Conservation (phyloP, 2,888 invertebrate species). For the Pantelozetes paolii region DNA sequence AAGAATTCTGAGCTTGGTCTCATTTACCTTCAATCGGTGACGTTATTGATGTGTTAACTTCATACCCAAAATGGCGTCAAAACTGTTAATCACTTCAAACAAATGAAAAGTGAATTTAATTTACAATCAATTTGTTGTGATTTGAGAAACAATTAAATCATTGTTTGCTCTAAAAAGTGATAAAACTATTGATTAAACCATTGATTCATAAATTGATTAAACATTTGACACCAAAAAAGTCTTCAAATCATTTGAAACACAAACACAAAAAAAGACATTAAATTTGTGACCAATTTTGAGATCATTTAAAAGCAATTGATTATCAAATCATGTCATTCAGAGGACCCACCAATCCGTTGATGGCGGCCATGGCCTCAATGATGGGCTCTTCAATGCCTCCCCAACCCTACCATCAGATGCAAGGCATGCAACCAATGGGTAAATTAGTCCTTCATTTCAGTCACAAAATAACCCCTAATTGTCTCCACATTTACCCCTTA, state of each 20-base stretch:
- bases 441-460: not conserved
- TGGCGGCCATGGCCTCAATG: slow-evolving; percentile 39
- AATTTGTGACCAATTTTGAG: not conserved
- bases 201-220: not conserved
- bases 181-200: not conserved
- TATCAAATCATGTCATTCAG: slow-evolving; percentile 19
- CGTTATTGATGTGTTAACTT: too few species aligned
- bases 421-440: slow-evolving; percentile 27
- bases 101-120: too few species aligned
- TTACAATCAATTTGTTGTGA: too few species aligned
- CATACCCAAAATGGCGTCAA: too few species aligned
- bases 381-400: slow-evolving; percentile 30
- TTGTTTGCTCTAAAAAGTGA: not conserved
- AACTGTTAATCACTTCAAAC: too few species aligned
- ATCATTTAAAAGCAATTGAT: not conserved
- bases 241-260: too few species aligned
- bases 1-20: too few species aligned
- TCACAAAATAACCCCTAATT: not conserved
- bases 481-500: not conserved
- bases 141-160: too few species aligned
- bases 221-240: too few species aligned
- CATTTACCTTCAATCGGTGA: too few species aligned
- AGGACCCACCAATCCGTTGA: slow-evolving; percentile 7
- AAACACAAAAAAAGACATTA: too few species aligned
- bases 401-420: slow-evolving; percentile 1